phyloP scores from a whole-genome alignment of 2,797 vertebrate species.

The Gallinago nigripennis region DNA sequence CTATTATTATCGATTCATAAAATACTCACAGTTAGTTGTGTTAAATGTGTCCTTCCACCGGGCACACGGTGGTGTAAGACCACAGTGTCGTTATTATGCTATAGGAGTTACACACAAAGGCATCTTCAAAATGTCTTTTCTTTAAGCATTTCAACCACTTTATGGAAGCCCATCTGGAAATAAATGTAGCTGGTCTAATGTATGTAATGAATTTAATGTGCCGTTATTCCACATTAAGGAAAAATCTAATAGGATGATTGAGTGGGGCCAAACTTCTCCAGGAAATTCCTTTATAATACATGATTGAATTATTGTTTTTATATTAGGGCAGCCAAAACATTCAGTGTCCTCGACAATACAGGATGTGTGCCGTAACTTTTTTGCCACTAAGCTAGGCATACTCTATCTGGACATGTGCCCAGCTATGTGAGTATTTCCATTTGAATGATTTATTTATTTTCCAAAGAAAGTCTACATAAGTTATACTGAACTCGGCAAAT shows the following conservation, averaged over 20 bases:
- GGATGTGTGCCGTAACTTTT: slow-evolving; percentile 58
- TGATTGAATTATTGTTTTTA: slow-evolving; percentile 70
- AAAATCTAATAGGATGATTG: slow-evolving; percentile 64
- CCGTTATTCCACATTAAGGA: slow-evolving; percentile 49
- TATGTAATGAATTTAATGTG: slow-evolving; percentile 64
- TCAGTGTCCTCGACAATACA: slow-evolving; percentile 50
- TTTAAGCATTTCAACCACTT: neutral
- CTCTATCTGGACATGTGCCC: slow-evolving; percentile 53
- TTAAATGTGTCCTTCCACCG: neutral
- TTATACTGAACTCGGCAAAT: slow-evolving; percentile 19
- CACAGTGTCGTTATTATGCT: neutral
- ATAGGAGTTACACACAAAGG: neutral
- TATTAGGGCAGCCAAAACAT: slow-evolving; percentile 69
- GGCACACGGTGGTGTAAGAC: neutral
- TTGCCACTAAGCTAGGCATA: slow-evolving; percentile 64
- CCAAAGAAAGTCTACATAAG: slow-evolving; percentile 44
- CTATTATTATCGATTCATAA: slow-evolving; percentile 17
- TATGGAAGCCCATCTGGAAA: slow-evolving; percentile 49
- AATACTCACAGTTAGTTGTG: neutral
- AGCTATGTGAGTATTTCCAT: slow-evolving; percentile 58
- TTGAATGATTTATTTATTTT: slow-evolving; percentile 70
- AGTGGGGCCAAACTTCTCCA: slow-evolving; percentile 55
- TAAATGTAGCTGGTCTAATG: slow-evolving; percentile 46
- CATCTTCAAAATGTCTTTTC: slow-evolving; percentile 31
- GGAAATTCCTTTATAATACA: slow-evolving; percentile 69